These are phyloP conservation scores for Choristoneura rosaceana DNA, from an alignment of 2,888 invertebrate species.

Conservation along the genomic window DNA sequence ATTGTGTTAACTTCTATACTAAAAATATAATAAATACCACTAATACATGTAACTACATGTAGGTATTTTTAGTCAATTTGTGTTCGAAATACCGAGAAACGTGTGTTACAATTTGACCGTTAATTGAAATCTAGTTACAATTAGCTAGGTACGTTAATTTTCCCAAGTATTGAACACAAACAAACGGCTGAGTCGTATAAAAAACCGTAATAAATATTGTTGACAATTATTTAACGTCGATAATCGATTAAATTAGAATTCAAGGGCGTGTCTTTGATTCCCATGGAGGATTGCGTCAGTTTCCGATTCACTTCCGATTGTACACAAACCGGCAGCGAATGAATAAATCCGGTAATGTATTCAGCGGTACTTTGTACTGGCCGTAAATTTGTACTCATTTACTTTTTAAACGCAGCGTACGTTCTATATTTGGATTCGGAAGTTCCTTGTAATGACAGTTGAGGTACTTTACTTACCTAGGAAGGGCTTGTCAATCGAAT, in stretches of 20 bases:
- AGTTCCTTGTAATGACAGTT: not conserved
- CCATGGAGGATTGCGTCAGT: slow-evolving; percentile 54
- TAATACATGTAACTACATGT: no score
- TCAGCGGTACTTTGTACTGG: slow-evolving; percentile 24
- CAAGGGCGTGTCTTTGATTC: slow-evolving; percentile 59
- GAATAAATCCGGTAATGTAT: slow-evolving; percentile 26
- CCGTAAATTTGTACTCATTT: slow-evolving; percentile 1
- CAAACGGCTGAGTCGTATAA: slow-evolving; percentile 2
- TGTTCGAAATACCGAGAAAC: no score
- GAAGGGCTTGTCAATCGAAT: not conserved
- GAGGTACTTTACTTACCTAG: not conserved
- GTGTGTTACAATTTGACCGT: no score
- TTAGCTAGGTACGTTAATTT: slow-evolving; percentile 15
- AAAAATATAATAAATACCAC: no score
- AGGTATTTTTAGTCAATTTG: no score
- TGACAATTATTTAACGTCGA: slow-evolving; percentile 48
- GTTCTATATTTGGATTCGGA: slow-evolving; percentile 8
- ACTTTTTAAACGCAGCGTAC: not conserved
- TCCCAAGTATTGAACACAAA: slow-evolving; percentile 28
- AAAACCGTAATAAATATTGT: slow-evolving; percentile 44
- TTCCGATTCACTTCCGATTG: slow-evolving; percentile 52
- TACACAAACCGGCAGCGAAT: slow-evolving; percentile 21
- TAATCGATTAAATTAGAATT: slow-evolving; percentile 48
- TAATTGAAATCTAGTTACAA: no score
- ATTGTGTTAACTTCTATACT: no score